Percentiles rank a stretch among this genome's conserved stretches.
Evolutionary conservation across 2,113 vertebrate species (phyloP).

Genomic region (Meleagris gallopavo): DNA sequence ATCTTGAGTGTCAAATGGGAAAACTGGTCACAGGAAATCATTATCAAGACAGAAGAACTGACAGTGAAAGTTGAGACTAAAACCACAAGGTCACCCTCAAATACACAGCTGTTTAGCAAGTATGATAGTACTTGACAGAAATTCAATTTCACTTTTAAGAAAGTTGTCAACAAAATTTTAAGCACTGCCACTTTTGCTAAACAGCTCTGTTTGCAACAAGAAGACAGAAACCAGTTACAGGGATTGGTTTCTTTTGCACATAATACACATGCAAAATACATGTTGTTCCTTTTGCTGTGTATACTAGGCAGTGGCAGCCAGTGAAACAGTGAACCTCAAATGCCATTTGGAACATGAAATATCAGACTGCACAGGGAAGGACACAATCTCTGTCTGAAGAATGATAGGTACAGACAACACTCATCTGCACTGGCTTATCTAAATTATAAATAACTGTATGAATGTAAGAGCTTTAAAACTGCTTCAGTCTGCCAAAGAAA

Average conservation of each 20-base stretch:
- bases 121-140: slow-evolving; percentile 51
- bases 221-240: slow-evolving; percentile 51
- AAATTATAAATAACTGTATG: background rate
- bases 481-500: background rate
- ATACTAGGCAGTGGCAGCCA: background rate
- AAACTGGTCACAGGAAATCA: background rate
- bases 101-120: slow-evolving; percentile 23
- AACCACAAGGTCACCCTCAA: slow-evolving; percentile 63
- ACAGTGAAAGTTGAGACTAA: background rate
- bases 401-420: background rate
- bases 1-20: background rate
- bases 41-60: background rate
- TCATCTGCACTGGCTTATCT: background rate
- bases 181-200: slow-evolving; percentile 40
- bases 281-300: background rate
- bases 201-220: background rate
- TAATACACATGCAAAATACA: slow-evolving; percentile 30
- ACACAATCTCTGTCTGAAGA: background rate
- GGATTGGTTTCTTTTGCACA: background rate
- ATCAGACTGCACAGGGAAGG: background rate
- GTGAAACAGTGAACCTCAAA: slow-evolving; percentile 18
- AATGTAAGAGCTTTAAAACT: background rate
- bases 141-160: slow-evolving; percentile 44
- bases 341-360: slow-evolving; percentile 22
- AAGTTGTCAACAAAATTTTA: slow-evolving; percentile 43